phyloP scores from a whole-genome alignment of 2,888 invertebrate genomes.

The Apomyelois bistriatella region DNA sequence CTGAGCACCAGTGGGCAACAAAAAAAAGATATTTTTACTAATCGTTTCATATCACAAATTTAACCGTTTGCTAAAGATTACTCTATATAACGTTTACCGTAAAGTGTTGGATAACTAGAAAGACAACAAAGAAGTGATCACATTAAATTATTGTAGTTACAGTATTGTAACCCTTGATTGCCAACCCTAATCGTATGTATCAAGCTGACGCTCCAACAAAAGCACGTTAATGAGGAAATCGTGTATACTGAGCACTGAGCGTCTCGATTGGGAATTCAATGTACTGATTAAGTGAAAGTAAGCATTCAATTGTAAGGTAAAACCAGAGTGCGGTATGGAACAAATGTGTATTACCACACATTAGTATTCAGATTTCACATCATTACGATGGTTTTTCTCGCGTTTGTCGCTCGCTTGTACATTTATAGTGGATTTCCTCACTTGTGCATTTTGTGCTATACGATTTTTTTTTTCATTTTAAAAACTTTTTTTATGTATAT shows the following conservation, averaged over 20 bases:
- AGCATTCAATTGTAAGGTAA: constrained; percentile 35
- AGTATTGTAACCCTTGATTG: neutral
- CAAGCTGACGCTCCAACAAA: constrained; percentile 53
- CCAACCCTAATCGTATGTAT: constrained; percentile 25
- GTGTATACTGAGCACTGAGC: constrained; percentile 45
- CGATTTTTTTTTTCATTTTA: too few relatives aligned
- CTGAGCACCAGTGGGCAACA: too few relatives aligned
- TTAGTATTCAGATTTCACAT: constrained; percentile 11
- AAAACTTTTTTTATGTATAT: too few relatives aligned
- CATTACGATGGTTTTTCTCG: constrained; percentile 5
- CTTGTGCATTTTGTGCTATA: neutral
- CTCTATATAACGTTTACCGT: too few relatives aligned
- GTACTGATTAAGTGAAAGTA: constrained; percentile 66
- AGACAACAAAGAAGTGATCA: too few relatives aligned
- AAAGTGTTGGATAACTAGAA: too few relatives aligned
- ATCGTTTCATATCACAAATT: too few relatives aligned
- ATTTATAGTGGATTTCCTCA: neutral
- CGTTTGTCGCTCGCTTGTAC: neutral
- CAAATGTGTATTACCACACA: constrained; percentile 15
- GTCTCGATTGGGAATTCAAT: constrained; percentile 45
- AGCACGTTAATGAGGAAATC: constrained; percentile 72
- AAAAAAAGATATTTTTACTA: too few relatives aligned
- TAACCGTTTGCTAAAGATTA: too few relatives aligned
- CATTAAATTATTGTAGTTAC: too few relatives aligned
- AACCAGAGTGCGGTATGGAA: constrained; percentile 28